These are phyloP conservation scores for Rhyacophila evoluta DNA, from an alignment of 2,888 invertebrate genomes.

Conservation along the genomic window DNA sequence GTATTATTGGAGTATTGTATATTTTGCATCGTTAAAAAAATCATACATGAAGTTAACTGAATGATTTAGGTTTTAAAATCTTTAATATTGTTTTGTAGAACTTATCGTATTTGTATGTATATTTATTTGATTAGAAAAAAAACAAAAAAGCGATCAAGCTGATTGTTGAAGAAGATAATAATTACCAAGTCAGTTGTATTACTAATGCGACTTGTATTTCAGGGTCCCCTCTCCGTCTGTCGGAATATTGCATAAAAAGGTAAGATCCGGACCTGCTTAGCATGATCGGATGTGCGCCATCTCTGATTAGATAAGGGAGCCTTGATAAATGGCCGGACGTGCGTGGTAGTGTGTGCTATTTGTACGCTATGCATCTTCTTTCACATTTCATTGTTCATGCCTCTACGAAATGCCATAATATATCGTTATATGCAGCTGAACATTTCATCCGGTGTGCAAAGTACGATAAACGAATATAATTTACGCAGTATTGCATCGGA, in stretches of 20 bases:
- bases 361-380: background rate
- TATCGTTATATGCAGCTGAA: slow-evolving; percentile 14
- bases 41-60: too few species aligned
- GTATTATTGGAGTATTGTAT: too few species aligned
- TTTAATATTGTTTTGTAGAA: too few species aligned
- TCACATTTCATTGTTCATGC: slow-evolving; percentile 17
- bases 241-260: background rate
- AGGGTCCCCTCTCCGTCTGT: background rate
- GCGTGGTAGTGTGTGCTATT: slow-evolving; percentile 34
- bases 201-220: too few species aligned
- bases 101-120: too few species aligned
- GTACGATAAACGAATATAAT: slow-evolving; percentile 8
- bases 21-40: too few species aligned
- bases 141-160: too few species aligned
- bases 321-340: slow-evolving; percentile 54
- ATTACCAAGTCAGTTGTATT: too few species aligned
- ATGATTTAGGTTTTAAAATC: too few species aligned
- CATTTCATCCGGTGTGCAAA: background rate
- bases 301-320: slow-evolving; percentile 53
- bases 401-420: background rate
- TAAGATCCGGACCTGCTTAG: slow-evolving; percentile 45
- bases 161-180: too few species aligned
- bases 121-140: too few species aligned
- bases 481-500: background rate
- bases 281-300: slow-evolving; percentile 54